Evolutionary conservation across 2,113 vertebrate genomes (phyloP).

Genomic region (Panthera leo): DNA sequence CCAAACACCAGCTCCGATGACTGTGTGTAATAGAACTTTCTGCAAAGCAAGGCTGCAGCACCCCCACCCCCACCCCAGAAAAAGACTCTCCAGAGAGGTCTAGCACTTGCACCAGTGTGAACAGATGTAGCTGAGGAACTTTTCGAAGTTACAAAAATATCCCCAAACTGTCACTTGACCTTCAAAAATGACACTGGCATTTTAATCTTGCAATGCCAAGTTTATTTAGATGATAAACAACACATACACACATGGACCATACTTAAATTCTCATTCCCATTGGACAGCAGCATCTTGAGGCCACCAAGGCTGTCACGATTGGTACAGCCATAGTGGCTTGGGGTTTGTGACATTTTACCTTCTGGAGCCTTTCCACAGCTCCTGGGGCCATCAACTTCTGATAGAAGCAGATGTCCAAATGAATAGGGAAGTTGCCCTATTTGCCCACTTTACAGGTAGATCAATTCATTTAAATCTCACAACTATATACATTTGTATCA

Average conservation of each 20-base stretch:
- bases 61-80: neutral
- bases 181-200: conserved; percentile 67
- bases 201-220: conserved; percentile 50
- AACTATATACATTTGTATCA: neutral
- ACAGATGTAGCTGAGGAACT: conserved; percentile 57
- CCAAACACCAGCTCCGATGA: neutral
- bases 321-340: accelerated
- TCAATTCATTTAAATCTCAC: neutral
- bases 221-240: conserved; percentile 38
- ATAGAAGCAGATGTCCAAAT: neutral
- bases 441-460: no score
- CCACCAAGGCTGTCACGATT: accelerated
- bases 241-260: neutral
- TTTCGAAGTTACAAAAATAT: conserved; percentile 58
- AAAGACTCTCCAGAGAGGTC: neutral
- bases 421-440: neutral
- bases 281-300: neutral
- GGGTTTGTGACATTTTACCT: neutral
- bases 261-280: neutral
- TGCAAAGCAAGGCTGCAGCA: neutral
- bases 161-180: conserved; percentile 59
- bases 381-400: neutral
- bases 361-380: neutral
- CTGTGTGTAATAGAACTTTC: neutral
- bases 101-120: neutral